Conservation (phyloP, 2,888 invertebrate genomes). For the Chesias legatella region DNA sequence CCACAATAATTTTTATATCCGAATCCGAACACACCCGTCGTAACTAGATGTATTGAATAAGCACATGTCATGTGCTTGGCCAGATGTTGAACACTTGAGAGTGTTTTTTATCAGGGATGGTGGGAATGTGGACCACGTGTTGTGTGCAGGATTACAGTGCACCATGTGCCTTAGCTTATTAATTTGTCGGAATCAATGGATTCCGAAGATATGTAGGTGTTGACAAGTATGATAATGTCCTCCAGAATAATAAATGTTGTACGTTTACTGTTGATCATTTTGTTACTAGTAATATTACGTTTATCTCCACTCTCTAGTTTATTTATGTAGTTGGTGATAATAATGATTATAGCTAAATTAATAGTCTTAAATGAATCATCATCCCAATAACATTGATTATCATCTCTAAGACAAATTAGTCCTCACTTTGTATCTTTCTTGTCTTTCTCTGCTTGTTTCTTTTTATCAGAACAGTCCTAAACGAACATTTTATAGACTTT, state of each 20-base stretch:
- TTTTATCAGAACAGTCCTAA: too few species aligned
- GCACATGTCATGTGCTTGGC: constrained; percentile 50
- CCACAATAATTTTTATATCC: constrained; percentile 27
- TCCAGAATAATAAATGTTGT: too few species aligned
- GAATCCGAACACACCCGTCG: constrained; percentile 21
- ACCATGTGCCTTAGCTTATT: constrained; percentile 12
- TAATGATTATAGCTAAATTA: too few species aligned
- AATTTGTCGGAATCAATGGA: constrained; percentile 27
- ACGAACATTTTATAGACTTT: too few species aligned
- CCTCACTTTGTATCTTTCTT: too few species aligned
- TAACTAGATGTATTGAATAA: constrained; percentile 33
- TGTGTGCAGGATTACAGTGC: constrained; percentile 16
- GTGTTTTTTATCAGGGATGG: constrained; percentile 50
- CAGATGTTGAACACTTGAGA: constrained; percentile 69
- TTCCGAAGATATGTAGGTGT: constrained; percentile 17
- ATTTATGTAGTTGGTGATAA: too few species aligned
- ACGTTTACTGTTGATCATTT: constrained; percentile 8
- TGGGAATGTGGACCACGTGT: constrained; percentile 49
- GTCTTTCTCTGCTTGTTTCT: too few species aligned
- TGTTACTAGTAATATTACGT: too few species aligned
- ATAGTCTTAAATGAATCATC: too few species aligned
- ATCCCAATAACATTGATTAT: too few species aligned
- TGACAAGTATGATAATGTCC: constrained; percentile 15
- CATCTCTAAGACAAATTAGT: too few species aligned
- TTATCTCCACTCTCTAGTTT: too few species aligned